Percentiles rank a stretch among this genome's conserved stretches.
Conservation (phyloP, 2,888 invertebrate genomes). For the Azorinus chamasolen region DNA sequence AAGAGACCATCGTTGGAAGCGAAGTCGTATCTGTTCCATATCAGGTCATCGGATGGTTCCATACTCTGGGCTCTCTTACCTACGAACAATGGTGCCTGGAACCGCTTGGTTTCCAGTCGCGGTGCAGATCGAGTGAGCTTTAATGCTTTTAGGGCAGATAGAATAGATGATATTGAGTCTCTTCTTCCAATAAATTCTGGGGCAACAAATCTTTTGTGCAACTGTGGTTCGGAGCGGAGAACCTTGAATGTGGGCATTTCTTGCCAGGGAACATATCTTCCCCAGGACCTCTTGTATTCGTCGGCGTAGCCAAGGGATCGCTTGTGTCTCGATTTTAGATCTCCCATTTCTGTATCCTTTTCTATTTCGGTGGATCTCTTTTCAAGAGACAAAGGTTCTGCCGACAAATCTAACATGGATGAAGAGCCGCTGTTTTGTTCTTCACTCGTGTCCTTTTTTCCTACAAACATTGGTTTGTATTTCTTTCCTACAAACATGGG, state of each 20-base stretch:
- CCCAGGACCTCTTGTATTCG: constrained; percentile 41
- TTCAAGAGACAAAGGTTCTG: constrained; percentile 20
- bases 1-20: background rate
- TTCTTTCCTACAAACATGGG: background rate
- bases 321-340: constrained; percentile 26
- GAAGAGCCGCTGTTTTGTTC: too few relatives aligned
- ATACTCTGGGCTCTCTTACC: constrained; percentile 46
- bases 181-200: constrained; percentile 67
- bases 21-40: constrained; percentile 14
- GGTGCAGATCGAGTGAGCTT: constrained; percentile 42
- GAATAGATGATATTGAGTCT: constrained; percentile 55
- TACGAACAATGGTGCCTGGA: constrained; percentile 68
- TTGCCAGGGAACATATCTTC: constrained; percentile 48
- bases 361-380: constrained; percentile 45
- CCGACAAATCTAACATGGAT: too few relatives aligned
- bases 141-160: constrained; percentile 64
- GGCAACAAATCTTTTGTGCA: constrained; percentile 55
- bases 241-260: constrained; percentile 26
- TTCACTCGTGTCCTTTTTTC: constrained; percentile 18
- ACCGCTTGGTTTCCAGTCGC: constrained; percentile 60
- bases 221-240: constrained; percentile 5
- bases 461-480: constrained; percentile 30
- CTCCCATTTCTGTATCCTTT: background rate
- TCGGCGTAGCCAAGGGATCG: constrained; percentile 28
- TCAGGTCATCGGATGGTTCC: constrained; percentile 1